A percentile compares a stretch with the other conserved stretches of the same genome.
These are phyloP conservation scores for Smithornis capensis DNA, from an alignment of 2,113 vertebrate genomes.

Conservation along the genomic window DNA sequence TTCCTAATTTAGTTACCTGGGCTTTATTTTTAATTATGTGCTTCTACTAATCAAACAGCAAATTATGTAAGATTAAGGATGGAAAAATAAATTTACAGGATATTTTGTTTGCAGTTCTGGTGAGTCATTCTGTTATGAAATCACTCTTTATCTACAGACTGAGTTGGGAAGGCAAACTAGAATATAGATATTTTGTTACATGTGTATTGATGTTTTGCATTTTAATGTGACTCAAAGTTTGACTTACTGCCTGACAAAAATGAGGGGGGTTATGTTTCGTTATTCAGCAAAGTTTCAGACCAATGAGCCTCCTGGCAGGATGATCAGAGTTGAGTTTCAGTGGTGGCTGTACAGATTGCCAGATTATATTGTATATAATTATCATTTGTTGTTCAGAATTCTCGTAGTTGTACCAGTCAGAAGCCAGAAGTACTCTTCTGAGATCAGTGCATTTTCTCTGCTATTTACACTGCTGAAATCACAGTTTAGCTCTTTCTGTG, in stretches of 20 bases:
- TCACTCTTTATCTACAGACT: neutral
- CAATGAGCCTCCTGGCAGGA: slow-evolving; percentile 28
- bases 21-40: slow-evolving; percentile 4
- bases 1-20: neutral
- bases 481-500: slow-evolving; percentile 43
- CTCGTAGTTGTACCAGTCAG: slow-evolving; percentile 11
- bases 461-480: slow-evolving; percentile 54
- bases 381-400: slow-evolving; percentile 42
- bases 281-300: neutral
- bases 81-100: neutral
- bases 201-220: neutral
- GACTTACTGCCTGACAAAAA: neutral
- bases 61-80: neutral
- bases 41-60: neutral
- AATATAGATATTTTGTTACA: neutral
- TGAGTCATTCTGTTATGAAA: neutral
- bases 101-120: neutral
- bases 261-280: neutral
- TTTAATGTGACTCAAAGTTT: neutral
- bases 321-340: slow-evolving; percentile 4
- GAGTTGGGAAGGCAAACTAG: neutral
- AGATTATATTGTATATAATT: slow-evolving; percentile 43
- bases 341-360: slow-evolving; percentile 14
- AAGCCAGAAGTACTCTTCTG: slow-evolving; percentile 43
- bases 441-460: slow-evolving; percentile 49